Conservation (phyloP, 2,113 vertebrate genomes). For the Limanda limanda region DNA sequence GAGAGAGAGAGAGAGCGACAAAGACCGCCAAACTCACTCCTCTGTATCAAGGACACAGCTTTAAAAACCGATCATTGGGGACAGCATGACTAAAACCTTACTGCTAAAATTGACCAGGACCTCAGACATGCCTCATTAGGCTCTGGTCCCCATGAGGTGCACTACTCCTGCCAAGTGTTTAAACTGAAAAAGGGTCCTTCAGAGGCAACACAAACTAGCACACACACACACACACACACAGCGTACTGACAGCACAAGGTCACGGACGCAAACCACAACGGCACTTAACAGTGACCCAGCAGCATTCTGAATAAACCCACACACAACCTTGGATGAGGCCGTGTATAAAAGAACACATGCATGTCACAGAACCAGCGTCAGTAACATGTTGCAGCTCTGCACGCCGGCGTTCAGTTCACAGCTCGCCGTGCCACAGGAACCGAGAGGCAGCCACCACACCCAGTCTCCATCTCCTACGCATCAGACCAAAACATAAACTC, state of each 20-base stretch:
- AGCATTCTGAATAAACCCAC: neutral
- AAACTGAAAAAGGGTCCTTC: too few species aligned
- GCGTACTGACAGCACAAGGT: conserved; percentile 35
- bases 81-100: too few species aligned
- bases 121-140: too few species aligned
- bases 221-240: neutral
- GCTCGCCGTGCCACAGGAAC: conserved; percentile 22
- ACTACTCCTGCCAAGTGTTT: neutral
- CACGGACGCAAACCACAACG: conserved; percentile 2
- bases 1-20: conserved; percentile 41
- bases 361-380: conserved; percentile 23
- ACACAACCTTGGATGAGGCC: conserved; percentile 11
- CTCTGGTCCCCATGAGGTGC: neutral
- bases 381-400: conserved; percentile 17
- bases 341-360: conserved; percentile 22
- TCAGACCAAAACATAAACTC: conserved; percentile 68
- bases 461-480: conserved; percentile 63
- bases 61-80: too few species aligned
- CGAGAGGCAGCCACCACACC: conserved; percentile 58
- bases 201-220: neutral
- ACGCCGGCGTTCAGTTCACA: conserved; percentile 31
- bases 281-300: conserved; percentile 10
- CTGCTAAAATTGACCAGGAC: too few species aligned
- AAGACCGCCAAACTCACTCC: conserved; percentile 30
- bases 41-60: neutral